Evolutionary conservation across 2,113 vertebrate genomes (phyloP).

Genomic region (Apaloderma vittatum): DNA sequence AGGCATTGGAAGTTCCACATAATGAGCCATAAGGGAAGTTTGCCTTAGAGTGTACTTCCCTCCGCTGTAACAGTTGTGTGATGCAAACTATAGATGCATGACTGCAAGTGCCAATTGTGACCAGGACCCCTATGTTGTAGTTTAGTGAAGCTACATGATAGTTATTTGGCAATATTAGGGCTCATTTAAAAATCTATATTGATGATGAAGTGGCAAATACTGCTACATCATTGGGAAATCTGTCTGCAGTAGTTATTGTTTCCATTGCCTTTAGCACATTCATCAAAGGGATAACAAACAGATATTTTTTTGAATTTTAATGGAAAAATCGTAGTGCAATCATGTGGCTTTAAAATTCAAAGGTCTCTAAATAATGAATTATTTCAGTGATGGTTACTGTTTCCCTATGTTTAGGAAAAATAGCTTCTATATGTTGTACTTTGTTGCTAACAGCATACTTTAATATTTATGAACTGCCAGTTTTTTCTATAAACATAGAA

Average conservation of each 20-base stretch:
- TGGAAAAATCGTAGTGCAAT: conserved; percentile 9
- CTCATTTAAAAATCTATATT: conserved; percentile 13
- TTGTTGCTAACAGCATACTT: conserved; percentile 36
- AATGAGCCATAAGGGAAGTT: neutral
- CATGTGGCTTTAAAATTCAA: conserved; percentile 54
- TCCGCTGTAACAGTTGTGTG: neutral
- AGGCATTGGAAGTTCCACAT: neutral
- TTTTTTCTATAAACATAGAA: conserved; percentile 39
- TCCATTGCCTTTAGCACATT: conserved; percentile 33
- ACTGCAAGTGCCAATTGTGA: neutral
- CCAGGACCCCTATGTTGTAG: neutral
- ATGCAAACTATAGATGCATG: conserved; percentile 10
- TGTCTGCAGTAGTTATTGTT: conserved; percentile 30
- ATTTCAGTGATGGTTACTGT: conserved; percentile 40
- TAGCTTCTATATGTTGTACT: conserved; percentile 54
- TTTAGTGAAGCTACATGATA: conserved; percentile 38
- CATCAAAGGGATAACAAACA: conserved; percentile 59
- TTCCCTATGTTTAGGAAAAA: conserved; percentile 46
- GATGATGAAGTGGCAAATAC: conserved; percentile 51
- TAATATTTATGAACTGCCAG: conserved; percentile 60
- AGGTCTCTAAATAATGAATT: conserved; percentile 66
- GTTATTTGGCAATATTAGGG: conserved; percentile 37
- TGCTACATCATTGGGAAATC: neutral
- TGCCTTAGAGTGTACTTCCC: neutral
- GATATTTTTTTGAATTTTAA: conserved; percentile 58